Base-by-base conservation (phyloP, 2,888 invertebrate genomes). In the Lepetodrilus schrolli region DNA sequence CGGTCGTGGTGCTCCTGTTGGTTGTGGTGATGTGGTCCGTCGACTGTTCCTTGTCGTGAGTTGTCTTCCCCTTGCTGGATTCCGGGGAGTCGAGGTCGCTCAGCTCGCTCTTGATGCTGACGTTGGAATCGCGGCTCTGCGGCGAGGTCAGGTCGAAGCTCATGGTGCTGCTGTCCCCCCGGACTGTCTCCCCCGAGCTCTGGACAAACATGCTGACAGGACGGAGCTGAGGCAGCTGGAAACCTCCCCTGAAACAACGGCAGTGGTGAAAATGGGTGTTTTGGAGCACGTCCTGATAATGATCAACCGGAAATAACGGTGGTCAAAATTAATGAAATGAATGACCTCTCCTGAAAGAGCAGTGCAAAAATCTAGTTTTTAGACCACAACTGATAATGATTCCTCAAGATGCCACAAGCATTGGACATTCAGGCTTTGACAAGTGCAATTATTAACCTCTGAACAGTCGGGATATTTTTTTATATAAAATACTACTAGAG, bases 161-260 rank as follows among this genome's bases (percentile, higher is more conserved):
- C 72, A 81, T 90, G 79, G 93, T 70, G 91, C 66, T 93, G 89
- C 75, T 92, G 89, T 72, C 92, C 90, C 68, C 93, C 92, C 36
- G 93, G 49, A 87, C 79, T 69, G 94, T 93, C 21, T 94, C 94
- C 7, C 84, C 85, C 23, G 86, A 84, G 34, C 81, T 80, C 37
- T 79, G 77, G 7, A 83, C 80, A 8, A 79, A 76, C 74, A 84
- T 82, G 69, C 83, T 86, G 37, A 86, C 85, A 13, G 86, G 84
- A 20, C 85, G 82, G 37, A 89, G 78, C 49, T 84, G 83, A 38
- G 88, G 87, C 51, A 88, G 74, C 48, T 85, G 82, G 77, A 89
- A 86, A 21, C 84, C 84, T 58, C 86, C 82, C 77, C 83, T 87
- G 78, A 43, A 78, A 74, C 17, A 49, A 38, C 58, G n/a, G n/a